Base-by-base conservation (phyloP, 2,797 vertebrate genomes). In the Podarcis siculus region DNA sequence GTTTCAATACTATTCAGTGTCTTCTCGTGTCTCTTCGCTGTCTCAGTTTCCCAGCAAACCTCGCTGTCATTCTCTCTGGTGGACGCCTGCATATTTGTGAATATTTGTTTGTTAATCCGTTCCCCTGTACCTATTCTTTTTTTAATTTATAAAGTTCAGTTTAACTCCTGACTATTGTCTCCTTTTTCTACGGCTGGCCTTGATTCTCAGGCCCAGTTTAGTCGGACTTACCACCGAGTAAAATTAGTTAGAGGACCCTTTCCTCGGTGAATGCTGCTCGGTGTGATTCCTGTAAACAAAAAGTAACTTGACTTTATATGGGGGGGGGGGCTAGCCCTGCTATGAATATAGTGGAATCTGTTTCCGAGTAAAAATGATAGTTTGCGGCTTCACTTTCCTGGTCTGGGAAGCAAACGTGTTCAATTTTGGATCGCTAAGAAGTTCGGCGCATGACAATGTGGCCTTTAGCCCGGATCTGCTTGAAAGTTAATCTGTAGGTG, bases 71-170 rank as follows among this genome's bases (percentile, higher is more conserved):
- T 82, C 72, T 58, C 55, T 61, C 19, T 7, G 32, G 19, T 15
- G 87, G 39, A 55, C 17, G 13, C 93, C 96, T 97, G 97, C 96
- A 97, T 96, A 95, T 96, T 97, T 95, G 96, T 97, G 95, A 96
- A 96, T 94, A 91, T 97, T 95, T 94, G 95, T 96, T 95, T 96
- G 93, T 92, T 94, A 90, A 37, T 23, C 37, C 37, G 37, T 80
- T 93, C 87, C 93, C 94, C 95, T 97, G 95, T 97, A 94, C 81
- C 87, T 90, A 78, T 87, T 89, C 88, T 79, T 86, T 92, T 93
- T 96, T 94, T 97, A 96, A 97, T 97, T 97, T 97, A 97, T 97
- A 97, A 97, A 97, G 91, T 87, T 92, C 94, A 95, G 93, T 94
- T 95, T 92, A 94, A 94, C 92, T 93, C 42, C 80, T 75, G 87